Percentiles rank a stretch among this genome's conserved stretches.
Conservation (phyloP, 2,113 vertebrate species). For the Seriola quinqueradiata region DNA sequence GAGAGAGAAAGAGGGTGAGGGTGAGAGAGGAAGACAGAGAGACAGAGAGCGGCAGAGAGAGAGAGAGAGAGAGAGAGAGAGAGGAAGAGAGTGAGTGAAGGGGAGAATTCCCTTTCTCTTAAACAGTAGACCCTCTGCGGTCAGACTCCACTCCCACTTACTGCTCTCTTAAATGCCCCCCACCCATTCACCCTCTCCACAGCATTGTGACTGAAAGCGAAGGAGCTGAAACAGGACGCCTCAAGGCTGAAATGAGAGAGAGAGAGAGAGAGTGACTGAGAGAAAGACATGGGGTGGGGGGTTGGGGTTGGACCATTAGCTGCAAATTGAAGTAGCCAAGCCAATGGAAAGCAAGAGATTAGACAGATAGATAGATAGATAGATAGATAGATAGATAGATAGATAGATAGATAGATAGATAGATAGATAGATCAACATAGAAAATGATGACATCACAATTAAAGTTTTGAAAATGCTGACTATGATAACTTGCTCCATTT, state of each 20-base stretch:
- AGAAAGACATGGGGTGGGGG: slow-evolving; percentile 54
- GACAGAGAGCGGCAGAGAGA: slow-evolving; percentile 29
- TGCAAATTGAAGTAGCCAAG: slow-evolving; percentile 77
- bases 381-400: not conserved
- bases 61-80: slow-evolving; percentile 36
- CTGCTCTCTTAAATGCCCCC: slow-evolving; percentile 80
- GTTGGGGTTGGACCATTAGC: slow-evolving; percentile 73
- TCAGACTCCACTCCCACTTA: slow-evolving; percentile 86
- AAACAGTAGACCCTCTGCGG: slow-evolving; percentile 86
- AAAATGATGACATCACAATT: too few relatives aligned
- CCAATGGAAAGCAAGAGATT: slow-evolving; percentile 75
- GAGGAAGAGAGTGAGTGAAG: slow-evolving; percentile 65
- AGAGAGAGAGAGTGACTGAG: slow-evolving; percentile 50
- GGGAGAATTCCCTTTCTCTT: slow-evolving; percentile 84
- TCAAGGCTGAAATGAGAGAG: slow-evolving; percentile 77
- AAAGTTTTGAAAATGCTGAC: not conserved
- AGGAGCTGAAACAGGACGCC: slow-evolving; percentile 86
- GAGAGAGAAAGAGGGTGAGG: slow-evolving; percentile 41
- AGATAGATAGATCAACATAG: too few relatives aligned
- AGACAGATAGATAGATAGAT: not conserved
- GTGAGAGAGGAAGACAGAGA: slow-evolving; percentile 25
- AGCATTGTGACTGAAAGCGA: slow-evolving; percentile 83
- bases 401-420: not conserved
- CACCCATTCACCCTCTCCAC: slow-evolving; percentile 75
- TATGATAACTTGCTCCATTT: too few relatives aligned